Percentiles rank a stretch among this genome's conserved stretches.
These are phyloP conservation scores for Aptenodytes patagonicus DNA, from an alignment of 2,113 vertebrate species.

Conservation along the genomic window DNA sequence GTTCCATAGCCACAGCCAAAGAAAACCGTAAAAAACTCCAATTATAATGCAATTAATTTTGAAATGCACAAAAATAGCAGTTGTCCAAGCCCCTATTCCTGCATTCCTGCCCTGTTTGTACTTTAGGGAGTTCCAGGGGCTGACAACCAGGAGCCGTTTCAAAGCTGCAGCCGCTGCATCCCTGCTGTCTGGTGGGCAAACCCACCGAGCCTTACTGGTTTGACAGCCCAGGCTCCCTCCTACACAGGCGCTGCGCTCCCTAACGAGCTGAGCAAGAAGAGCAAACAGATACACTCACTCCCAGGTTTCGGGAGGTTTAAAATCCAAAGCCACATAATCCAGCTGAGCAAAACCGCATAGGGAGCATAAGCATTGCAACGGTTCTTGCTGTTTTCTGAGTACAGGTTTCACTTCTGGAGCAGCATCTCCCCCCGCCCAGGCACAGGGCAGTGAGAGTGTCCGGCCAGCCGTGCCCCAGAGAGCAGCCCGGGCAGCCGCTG, in stretches of 20 bases:
- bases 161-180: not conserved
- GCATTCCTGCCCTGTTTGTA: fast-evolving
- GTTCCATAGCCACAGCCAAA: fast-evolving
- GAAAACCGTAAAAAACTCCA: fast-evolving
- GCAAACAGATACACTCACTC: not conserved
- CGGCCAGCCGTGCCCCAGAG: not conserved
- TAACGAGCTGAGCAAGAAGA: not conserved
- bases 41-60: fast-evolving
- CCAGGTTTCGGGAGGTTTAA: not conserved
- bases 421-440: not conserved
- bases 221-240: not conserved
- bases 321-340: not conserved
- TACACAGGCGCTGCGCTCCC: not conserved
- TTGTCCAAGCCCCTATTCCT: not conserved
- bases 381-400: not conserved
- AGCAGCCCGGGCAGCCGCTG: not conserved
- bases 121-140: not conserved
- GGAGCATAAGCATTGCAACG: fast-evolving
- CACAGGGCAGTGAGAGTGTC: fast-evolving
- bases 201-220: not conserved
- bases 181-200: not conserved
- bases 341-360: not conserved
- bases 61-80: fast-evolving
- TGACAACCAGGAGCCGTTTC: not conserved
- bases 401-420: not conserved